A percentile compares a stretch with the other conserved stretches of the same genome.
Evolutionary conservation across 2,113 vertebrate genomes (phyloP).

Genomic region (Cebidichthys violaceus): DNA sequence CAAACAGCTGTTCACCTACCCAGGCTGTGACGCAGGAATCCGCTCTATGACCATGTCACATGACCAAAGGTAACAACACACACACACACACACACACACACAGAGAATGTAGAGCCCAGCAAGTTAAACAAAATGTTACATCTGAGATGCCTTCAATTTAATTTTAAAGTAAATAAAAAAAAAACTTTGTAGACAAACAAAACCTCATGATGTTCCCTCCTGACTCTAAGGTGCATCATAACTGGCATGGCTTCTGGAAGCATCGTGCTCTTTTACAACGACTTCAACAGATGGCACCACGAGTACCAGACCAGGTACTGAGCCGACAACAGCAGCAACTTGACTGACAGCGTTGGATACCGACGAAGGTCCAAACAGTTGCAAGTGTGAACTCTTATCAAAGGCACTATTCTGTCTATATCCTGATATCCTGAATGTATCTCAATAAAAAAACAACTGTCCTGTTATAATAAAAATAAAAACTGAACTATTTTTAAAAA

Average conservation of each 20-base stretch:
- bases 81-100: too few relatives aligned
- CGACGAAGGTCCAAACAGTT: constrained; percentile 16
- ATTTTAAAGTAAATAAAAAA: background rate
- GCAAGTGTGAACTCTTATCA: constrained; percentile 54
- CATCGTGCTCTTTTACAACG: constrained; percentile 99
- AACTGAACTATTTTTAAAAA: constrained; percentile 96
- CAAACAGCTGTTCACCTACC: constrained; percentile 93
- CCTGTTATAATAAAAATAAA: constrained; percentile 82
- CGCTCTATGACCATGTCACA: constrained; percentile 96
- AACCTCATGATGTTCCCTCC: background rate
- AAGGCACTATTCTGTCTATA: constrained; percentile 74
- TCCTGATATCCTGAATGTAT: constrained; percentile 89
- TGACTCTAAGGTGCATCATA: constrained; percentile 91
- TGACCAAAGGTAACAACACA: constrained; percentile 92
- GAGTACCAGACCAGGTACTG: constrained; percentile 98
- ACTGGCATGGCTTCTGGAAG: constrained; percentile 98
- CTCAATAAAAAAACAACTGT: constrained; percentile 54
- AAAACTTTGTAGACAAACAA: background rate
- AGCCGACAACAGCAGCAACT: constrained; percentile 49
- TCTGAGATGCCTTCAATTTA: background rate
- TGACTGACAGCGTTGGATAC: constrained; percentile 22
- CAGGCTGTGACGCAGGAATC: constrained; percentile 96
- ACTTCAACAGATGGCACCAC: constrained; percentile 98
- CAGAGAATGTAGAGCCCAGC: background rate
- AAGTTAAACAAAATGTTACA: background rate